A percentile compares a stretch with the other conserved stretches of the same genome.
Evolutionary conservation across 1,140 invertebrate species (phyloP).

Genomic region (Holcopasites calliopsidis): DNA sequence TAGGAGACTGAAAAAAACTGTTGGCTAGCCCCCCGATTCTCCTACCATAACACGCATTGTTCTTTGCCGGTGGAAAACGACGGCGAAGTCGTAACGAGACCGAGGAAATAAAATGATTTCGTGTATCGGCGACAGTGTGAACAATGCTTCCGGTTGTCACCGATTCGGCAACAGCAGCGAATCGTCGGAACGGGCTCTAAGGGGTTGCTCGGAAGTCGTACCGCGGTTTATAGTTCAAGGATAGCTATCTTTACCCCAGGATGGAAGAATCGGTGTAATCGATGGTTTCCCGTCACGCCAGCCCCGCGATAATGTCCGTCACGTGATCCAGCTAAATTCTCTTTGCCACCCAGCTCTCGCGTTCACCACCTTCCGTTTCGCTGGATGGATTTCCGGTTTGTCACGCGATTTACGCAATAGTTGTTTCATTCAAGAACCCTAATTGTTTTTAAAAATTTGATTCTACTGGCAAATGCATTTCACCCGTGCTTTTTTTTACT

Average conservation of each 20-base stretch:
- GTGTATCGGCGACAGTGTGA: too few species aligned
- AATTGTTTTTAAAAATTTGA: too few species aligned
- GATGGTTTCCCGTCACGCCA: slow-evolving; percentile 30
- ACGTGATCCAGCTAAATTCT: slow-evolving; percentile 25
- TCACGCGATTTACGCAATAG: slow-evolving; percentile 15
- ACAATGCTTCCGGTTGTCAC: too few species aligned
- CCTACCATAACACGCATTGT: too few species aligned
- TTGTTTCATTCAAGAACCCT: too few species aligned
- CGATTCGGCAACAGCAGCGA: too few species aligned
- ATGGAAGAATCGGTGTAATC: slow-evolving; percentile 17
- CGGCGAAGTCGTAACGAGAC: too few species aligned
- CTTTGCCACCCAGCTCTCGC: slow-evolving; percentile 13
- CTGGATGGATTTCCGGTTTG: slow-evolving; percentile 29
- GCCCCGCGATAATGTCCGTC: slow-evolving; percentile 28
- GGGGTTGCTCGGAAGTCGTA: slow-evolving; percentile 10
- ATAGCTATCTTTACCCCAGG: slow-evolving; percentile 22
- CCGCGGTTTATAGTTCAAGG: slow-evolving; percentile 41
- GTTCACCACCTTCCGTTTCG: background rate
- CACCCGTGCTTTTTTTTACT: too few species aligned
- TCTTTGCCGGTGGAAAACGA: too few species aligned
- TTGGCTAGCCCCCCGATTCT: too few species aligned
- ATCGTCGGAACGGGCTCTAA: background rate
- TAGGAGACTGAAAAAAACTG: background rate
- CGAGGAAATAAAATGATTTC: too few species aligned
- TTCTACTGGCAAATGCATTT: too few species aligned